These are phyloP conservation scores for Xenops minutus DNA, from an alignment of 2,797 vertebrate genomes.

Conservation along the genomic window DNA sequence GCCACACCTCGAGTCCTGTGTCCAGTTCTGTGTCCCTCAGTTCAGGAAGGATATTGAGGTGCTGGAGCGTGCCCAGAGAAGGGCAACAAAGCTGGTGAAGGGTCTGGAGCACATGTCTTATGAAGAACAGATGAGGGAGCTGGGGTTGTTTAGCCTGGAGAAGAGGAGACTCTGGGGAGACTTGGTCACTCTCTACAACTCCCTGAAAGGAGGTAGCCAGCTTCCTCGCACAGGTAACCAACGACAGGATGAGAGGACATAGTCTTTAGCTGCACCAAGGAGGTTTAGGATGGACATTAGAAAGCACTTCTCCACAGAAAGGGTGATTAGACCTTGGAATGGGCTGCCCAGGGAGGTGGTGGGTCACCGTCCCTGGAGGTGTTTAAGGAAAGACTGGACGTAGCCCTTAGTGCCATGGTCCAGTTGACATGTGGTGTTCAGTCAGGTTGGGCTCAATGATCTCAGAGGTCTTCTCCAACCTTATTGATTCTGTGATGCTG, in stretches of 20 bases:
- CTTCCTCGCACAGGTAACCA: background rate
- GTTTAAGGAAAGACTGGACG: background rate
- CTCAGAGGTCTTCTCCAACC: background rate
- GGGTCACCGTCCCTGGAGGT: background rate
- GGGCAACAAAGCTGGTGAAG: background rate
- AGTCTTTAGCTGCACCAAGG: background rate
- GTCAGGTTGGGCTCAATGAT: background rate
- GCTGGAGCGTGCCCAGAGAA: background rate
- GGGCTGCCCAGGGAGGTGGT: background rate
- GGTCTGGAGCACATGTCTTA: background rate
- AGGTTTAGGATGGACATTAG: background rate
- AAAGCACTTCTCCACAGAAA: background rate
- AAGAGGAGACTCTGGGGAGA: background rate
- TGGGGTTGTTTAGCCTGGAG: background rate
- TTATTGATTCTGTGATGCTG: background rate
- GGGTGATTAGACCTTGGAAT: background rate
- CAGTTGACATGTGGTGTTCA: background rate
- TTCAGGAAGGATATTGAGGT: background rate
- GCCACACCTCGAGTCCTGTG: accelerated
- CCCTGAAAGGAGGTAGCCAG: accelerated
- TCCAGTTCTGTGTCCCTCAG: background rate
- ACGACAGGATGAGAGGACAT: background rate
- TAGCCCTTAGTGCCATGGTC: background rate
- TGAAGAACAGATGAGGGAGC: background rate
- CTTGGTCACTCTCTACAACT: background rate